A percentile compares a stretch with the other conserved stretches of the same genome.
Evolutionary conservation across 2,113 vertebrate genomes (phyloP).

Genomic region (Solea solea): DNA sequence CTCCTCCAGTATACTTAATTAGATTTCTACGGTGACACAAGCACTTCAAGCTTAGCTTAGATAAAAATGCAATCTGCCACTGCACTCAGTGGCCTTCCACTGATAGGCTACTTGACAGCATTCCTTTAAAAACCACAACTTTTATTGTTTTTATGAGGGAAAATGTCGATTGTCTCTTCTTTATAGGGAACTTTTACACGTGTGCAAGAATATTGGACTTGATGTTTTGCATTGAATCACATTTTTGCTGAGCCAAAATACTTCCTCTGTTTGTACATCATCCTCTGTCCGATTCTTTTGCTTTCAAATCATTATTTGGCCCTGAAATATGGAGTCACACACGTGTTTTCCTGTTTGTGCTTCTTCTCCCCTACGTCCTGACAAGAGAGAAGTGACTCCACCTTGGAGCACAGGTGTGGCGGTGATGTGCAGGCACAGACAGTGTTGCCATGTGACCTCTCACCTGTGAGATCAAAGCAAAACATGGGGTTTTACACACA

Average conservation of each 20-base stretch:
- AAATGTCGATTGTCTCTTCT: neutral
- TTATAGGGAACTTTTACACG: neutral
- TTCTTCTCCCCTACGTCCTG: neutral
- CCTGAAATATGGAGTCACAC: neutral
- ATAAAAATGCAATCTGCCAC: neutral
- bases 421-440: constrained; percentile 18
- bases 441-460: constrained; percentile 37
- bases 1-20: constrained; percentile 37
- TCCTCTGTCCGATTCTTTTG: constrained; percentile 3
- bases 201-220: neutral
- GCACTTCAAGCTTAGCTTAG: constrained; percentile 18
- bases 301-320: constrained; percentile 14
- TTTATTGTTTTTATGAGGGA: neutral
- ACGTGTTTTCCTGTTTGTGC: neutral
- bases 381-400: constrained; percentile 31
- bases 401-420: constrained; percentile 25
- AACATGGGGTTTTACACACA: constrained; percentile 15
- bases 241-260: neutral
- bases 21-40: constrained; percentile 28
- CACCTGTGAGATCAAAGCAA: constrained; percentile 57
- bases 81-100: constrained; percentile 8
- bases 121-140: constrained; percentile 14
- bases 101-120: neutral
- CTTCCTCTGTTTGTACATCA: neutral
- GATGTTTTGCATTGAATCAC: neutral